These are phyloP conservation scores for Habroteleia sp. DNA, from an alignment of 2,888 invertebrate genomes.

Conservation along the genomic window DNA sequence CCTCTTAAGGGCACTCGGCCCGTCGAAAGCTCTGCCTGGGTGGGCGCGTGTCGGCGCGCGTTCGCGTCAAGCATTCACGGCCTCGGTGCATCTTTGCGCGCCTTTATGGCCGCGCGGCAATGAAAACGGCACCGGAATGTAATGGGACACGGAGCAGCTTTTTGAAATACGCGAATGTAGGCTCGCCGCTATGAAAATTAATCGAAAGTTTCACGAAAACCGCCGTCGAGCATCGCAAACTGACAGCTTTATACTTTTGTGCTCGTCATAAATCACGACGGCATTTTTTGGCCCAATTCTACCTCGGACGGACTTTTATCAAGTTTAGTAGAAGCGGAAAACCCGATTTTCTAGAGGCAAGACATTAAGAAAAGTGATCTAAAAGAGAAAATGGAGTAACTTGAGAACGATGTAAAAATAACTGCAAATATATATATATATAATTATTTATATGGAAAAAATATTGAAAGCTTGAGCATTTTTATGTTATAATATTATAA, in stretches of 20 bases:
- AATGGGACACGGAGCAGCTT: constrained; percentile 31
- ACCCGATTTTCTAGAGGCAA: background rate
- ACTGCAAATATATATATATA: too few relatives aligned
- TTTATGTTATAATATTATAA: too few relatives aligned
- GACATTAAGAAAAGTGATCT: too few relatives aligned
- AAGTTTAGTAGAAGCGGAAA: background rate
- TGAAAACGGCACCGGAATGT: constrained; percentile 43
- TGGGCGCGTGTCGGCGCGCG: constrained; percentile 28
- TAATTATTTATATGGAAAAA: too few relatives aligned
- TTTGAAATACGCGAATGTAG: constrained; percentile 26
- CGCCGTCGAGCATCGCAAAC: constrained; percentile 9
- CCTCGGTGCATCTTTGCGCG: constrained; percentile 15
- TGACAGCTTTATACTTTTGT: constrained; percentile 42
- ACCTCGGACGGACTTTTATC: background rate
- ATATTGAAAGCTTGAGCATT: too few relatives aligned
- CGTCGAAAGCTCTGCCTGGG: constrained; percentile 24
- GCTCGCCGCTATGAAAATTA: constrained; percentile 52
- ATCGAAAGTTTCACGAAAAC: constrained; percentile 28
- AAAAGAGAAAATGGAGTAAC: too few relatives aligned
- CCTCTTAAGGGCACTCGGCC: constrained; percentile 15
- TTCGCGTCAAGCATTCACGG: constrained; percentile 8
- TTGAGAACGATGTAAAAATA: too few relatives aligned
- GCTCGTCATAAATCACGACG: constrained; percentile 20
- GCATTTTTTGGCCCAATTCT: constrained; percentile 18
- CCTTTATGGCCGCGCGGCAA: constrained; percentile 34